Base-by-base conservation (phyloP, 2,888 invertebrate species). In the Ectropis crepuscularia region DNA sequence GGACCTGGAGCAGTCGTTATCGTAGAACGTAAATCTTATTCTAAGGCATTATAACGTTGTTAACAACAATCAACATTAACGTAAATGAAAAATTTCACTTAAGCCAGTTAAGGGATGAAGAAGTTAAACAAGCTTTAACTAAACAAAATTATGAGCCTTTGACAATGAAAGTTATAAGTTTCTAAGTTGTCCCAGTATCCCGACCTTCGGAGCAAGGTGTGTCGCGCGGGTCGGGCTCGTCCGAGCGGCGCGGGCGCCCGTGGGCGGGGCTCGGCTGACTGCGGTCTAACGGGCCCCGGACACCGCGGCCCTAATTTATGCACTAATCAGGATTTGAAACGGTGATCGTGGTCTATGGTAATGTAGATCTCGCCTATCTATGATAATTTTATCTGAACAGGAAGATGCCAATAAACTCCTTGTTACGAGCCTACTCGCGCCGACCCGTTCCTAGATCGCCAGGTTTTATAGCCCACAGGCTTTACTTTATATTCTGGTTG, bases 191-290 rank as follows among this genome's bases (percentile, higher is more conserved):
- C 45, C 38, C 51, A n/a, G 5, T 12, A 43, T 12, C 12, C 53
- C 69, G 74, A 72, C 77, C 75, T 73, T 74, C 73, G 72, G 68
- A 72, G 61, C 65, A 57, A 66, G 65, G 71, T 73, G 72, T 45
- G 38, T 36, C 75, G 70, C 78, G 79, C 77, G 75, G 76, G 76
- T 77, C 81, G 73, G 78, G 80, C 76, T 83, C 78, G 67, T 53
- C 16, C 68, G 59, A 65, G 74, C 51, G 53, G 37, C 73, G 74
- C 73, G 61, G 67, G 73, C 68, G 71, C 69, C 63, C 78, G 83
- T 83, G 75, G 83, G 85, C 76, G 83, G 74, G 76, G 76, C 70
- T 68, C 70, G 69, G 71, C 73, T 65, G 71, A 69, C 68, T 70
- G 68, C 65, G 55, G 54, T 51, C 48, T 74, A 76, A 79, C 83